Conservation (phyloP, 2,888 invertebrate genomes). For the Metacarcinus magister region DNA sequence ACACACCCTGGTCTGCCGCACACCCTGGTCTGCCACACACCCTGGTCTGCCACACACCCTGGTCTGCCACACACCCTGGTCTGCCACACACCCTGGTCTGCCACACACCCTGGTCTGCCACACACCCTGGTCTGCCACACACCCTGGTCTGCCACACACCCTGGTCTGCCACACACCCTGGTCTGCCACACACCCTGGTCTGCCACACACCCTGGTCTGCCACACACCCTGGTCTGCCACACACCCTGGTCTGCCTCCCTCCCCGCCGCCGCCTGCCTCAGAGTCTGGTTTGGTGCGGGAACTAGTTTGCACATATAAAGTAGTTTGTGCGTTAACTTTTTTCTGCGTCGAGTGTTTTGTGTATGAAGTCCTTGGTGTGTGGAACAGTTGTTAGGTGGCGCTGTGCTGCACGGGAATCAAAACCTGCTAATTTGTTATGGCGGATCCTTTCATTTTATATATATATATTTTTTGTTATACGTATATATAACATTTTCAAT, state of each 20-base stretch:
- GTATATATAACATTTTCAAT: neutral
- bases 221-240: neutral
- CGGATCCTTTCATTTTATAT: neutral
- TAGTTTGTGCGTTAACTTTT: slow-evolving; percentile 18
- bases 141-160: no score
- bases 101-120: no score
- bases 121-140: no score
- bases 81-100: no score
- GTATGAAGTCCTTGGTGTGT: neutral
- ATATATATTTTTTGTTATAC: neutral
- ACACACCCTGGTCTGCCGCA: no score
- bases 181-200: no score
- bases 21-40: no score
- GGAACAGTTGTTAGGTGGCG: neutral
- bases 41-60: no score
- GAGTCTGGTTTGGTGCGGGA: neutral
- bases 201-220: neutral
- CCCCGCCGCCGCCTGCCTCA: neutral
- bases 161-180: no score
- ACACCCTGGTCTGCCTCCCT: neutral
- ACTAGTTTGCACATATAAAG: slow-evolving; percentile 35
- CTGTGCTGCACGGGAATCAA: neutral
- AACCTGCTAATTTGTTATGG: neutral
- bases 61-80: no score
- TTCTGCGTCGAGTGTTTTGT: slow-evolving; percentile 4